A percentile compares a stretch with the other conserved stretches of the same genome.
These are phyloP conservation scores for Geotrupes spiniger DNA, from an alignment of 2,888 invertebrate genomes.

Conservation along the genomic window DNA sequence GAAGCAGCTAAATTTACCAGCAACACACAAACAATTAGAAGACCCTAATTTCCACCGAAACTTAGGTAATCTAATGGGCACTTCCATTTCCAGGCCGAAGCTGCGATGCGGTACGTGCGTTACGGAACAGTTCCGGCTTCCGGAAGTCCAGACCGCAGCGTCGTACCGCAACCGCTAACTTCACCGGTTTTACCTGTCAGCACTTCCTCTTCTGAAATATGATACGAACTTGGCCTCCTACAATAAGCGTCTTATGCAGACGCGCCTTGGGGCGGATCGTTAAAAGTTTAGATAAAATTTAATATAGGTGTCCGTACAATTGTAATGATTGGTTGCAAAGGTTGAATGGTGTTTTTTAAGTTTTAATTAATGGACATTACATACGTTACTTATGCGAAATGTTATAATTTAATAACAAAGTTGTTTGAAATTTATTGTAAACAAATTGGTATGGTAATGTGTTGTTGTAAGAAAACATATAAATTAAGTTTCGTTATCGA, in stretches of 20 bases:
- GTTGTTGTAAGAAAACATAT: too few relatives aligned
- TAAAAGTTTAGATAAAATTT: background rate
- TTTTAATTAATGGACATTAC: too few relatives aligned
- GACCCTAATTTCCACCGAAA: constrained; percentile 23
- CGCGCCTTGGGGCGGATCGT: background rate
- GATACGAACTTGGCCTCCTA: constrained; percentile 7
- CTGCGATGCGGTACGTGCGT: constrained; percentile 28
- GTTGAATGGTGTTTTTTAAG: too few relatives aligned
- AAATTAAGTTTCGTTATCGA: too few relatives aligned
- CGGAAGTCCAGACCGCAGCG: constrained; percentile 26
- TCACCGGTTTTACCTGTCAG: constrained; percentile 27
- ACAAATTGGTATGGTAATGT: too few relatives aligned
- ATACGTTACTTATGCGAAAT: too few relatives aligned
- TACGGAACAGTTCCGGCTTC: constrained; percentile 26
- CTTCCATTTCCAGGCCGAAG: constrained; percentile 25
- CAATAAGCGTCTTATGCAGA: background rate
- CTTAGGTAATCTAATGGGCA: constrained; percentile 28
- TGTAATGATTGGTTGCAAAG: too few relatives aligned
- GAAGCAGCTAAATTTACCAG: constrained; percentile 5
- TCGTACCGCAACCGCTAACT: constrained; percentile 25
- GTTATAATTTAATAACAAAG: too few relatives aligned
- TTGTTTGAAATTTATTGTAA: too few relatives aligned
- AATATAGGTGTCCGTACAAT: too few relatives aligned
- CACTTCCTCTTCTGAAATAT: constrained; percentile 23
- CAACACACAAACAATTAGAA: constrained; percentile 24